Percentiles rank a stretch among this genome's conserved stretches.
Conservation (phyloP, 2,797 vertebrate species). For the Molothrus aeneus region DNA sequence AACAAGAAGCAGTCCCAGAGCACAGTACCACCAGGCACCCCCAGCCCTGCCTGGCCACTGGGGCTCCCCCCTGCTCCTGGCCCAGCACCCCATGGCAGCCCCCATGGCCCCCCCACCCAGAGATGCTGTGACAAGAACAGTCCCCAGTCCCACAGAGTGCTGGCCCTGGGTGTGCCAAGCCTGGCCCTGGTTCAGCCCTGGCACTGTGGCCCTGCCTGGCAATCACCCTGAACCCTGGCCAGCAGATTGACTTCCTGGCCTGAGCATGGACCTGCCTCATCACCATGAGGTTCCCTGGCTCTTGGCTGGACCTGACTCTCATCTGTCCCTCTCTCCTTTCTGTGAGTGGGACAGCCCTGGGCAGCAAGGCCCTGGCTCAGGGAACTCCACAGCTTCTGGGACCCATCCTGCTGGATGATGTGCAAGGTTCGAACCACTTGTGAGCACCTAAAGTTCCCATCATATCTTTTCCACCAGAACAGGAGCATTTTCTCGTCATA, state of each 20-base stretch:
- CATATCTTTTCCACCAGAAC: background rate
- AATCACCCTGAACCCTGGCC: fast-evolving
- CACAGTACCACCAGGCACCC: fast-evolving
- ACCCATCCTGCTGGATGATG: background rate
- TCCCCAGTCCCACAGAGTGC: background rate
- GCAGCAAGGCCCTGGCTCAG: background rate
- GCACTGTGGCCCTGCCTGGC: background rate
- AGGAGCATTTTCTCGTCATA: background rate
- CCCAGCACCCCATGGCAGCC: background rate
- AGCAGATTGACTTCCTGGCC: background rate
- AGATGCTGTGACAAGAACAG: fast-evolving
- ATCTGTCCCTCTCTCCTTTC: background rate
- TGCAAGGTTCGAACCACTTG: fast-evolving
- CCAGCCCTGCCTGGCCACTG: background rate
- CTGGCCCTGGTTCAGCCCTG: no score
- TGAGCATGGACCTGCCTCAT: background rate
- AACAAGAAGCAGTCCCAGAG: background rate
- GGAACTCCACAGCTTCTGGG: background rate
- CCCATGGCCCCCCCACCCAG: fast-evolving
- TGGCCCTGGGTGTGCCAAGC: fast-evolving
- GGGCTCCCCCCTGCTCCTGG: background rate
- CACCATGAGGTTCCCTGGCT: fast-evolving
- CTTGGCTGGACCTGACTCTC: background rate
- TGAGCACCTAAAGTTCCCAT: background rate
- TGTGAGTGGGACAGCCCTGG: background rate